These are phyloP conservation scores for Thymallus thymallus DNA, from an alignment of 2,113 vertebrate genomes.

Conservation along the genomic window DNA sequence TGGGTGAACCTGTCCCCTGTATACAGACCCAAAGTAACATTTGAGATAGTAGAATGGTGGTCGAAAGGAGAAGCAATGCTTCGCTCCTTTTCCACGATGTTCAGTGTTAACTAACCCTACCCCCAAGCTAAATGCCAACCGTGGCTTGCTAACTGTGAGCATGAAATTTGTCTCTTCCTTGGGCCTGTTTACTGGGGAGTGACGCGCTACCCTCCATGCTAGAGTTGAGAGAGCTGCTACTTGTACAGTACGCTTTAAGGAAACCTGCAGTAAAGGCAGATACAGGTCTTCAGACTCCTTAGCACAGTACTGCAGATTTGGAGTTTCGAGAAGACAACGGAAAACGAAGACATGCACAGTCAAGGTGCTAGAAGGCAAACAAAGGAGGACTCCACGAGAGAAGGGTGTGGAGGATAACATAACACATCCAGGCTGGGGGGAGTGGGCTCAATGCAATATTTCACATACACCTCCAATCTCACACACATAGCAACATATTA, in stretches of 20 bases:
- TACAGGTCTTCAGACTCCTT: slow-evolving; percentile 57
- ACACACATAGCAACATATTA: not conserved
- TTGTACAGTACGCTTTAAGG: slow-evolving; percentile 56
- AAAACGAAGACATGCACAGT: slow-evolving; percentile 70
- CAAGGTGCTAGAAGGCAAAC: slow-evolving; percentile 57
- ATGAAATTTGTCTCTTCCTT: slow-evolving; percentile 42
- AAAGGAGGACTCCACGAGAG: slow-evolving; percentile 31
- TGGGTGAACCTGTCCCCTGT: slow-evolving; percentile 65
- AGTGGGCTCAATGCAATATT: slow-evolving; percentile 59
- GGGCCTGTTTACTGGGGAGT: slow-evolving; percentile 78
- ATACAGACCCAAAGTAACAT: slow-evolving; percentile 69
- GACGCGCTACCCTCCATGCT: slow-evolving; percentile 69
- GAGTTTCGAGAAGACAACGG: slow-evolving; percentile 41
- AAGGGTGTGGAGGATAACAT: slow-evolving; percentile 42
- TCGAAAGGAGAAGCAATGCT: not conserved
- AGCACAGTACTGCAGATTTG: slow-evolving; percentile 73
- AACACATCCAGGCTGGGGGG: slow-evolving; percentile 57
- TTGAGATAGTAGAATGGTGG: slow-evolving; percentile 3
- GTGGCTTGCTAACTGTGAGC: slow-evolving; percentile 17
- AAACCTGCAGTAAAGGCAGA: slow-evolving; percentile 74
- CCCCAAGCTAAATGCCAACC: slow-evolving; percentile 16
- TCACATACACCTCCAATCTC: slow-evolving; percentile 56
- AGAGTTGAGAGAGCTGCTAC: slow-evolving; percentile 59
- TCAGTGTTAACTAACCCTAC: not conserved
- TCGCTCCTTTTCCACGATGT: not conserved